phyloP scores from a whole-genome alignment of 2,797 vertebrate species.

The Fringilla coelebs region DNA sequence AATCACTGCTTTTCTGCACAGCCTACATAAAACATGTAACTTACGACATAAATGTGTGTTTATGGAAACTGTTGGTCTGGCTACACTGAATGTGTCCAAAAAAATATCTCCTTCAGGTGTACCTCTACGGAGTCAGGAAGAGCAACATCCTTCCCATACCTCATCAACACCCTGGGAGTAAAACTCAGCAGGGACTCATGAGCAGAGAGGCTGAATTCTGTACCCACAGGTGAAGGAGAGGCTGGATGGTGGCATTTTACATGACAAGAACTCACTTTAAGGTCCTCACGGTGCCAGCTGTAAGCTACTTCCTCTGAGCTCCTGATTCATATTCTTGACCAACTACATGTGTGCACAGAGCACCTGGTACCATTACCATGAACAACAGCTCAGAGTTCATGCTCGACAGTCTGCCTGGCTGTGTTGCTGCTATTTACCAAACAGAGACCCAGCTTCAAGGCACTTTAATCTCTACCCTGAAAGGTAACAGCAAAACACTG shows the following conservation, averaged over 20 bases:
- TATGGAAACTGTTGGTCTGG: background rate
- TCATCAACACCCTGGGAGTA: background rate
- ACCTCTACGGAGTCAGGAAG: background rate
- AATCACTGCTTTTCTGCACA: background rate
- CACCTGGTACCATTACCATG: background rate
- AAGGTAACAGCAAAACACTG: background rate
- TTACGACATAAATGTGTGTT: background rate
- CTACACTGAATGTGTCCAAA: background rate
- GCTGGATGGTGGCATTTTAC: background rate
- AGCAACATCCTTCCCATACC: background rate
- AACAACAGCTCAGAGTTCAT: background rate
- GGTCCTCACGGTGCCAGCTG: background rate
- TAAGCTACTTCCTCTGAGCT: background rate
- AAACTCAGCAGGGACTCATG: background rate
- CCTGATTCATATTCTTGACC: background rate
- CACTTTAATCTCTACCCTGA: background rate
- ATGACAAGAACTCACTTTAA: background rate
- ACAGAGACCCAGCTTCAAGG: background rate
- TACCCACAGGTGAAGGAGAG: rapidly evolving
- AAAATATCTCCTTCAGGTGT: background rate
- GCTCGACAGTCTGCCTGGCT: background rate
- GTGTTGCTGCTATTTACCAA: background rate
- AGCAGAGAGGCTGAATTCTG: background rate
- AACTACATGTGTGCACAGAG: background rate
- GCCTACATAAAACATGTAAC: background rate